phyloP scores from a whole-genome alignment of 2,888 invertebrate species.

The Tryphoninae sp. region DNA sequence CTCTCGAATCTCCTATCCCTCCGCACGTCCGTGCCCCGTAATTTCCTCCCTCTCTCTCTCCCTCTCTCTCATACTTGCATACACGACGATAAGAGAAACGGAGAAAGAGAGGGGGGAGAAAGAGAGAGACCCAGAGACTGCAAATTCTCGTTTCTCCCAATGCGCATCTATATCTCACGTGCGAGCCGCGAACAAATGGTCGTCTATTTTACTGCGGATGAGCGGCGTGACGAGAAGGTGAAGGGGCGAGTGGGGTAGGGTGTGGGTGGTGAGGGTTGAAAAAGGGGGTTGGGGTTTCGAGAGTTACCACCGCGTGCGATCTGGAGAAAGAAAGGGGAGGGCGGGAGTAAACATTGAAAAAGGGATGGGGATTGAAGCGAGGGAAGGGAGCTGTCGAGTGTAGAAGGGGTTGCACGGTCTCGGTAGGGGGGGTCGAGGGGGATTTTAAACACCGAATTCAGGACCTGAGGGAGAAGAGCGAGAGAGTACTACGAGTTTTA shows the following conservation, averaged over 20 bases:
- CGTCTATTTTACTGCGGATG: slow-evolving; percentile 69
- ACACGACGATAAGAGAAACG: too few species aligned
- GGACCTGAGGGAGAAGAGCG: slow-evolving; percentile 36
- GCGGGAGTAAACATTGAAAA: slow-evolving; percentile 6
- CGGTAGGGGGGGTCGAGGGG: slow-evolving; percentile 19
- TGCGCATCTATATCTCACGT: slow-evolving; percentile 68
- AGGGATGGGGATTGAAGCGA: slow-evolving; percentile 5
- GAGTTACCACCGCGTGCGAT: slow-evolving; percentile 22
- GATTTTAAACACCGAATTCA: slow-evolving; percentile 63
- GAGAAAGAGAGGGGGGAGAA: neutral
- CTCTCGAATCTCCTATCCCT: slow-evolving; percentile 45
- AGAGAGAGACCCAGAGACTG: slow-evolving; percentile 19
- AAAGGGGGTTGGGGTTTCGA: slow-evolving; percentile 30
- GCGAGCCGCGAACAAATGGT: slow-evolving; percentile 68
- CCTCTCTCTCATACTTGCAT: slow-evolving; percentile 46
- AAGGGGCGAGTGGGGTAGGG: slow-evolving; percentile 14
- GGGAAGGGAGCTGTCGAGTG: slow-evolving; percentile 10
- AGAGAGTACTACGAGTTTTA: slow-evolving; percentile 71
- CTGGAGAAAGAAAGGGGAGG: neutral
- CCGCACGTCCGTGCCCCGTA: slow-evolving; percentile 44
- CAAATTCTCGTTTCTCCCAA: slow-evolving; percentile 56
- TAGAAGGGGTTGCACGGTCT: neutral
- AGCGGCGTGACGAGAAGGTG: slow-evolving; percentile 62
- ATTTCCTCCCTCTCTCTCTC: slow-evolving; percentile 25
- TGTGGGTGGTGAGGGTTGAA: slow-evolving; percentile 30